Conservation (phyloP, 1,140 invertebrate species). For the Trachelipus rathkii region DNA sequence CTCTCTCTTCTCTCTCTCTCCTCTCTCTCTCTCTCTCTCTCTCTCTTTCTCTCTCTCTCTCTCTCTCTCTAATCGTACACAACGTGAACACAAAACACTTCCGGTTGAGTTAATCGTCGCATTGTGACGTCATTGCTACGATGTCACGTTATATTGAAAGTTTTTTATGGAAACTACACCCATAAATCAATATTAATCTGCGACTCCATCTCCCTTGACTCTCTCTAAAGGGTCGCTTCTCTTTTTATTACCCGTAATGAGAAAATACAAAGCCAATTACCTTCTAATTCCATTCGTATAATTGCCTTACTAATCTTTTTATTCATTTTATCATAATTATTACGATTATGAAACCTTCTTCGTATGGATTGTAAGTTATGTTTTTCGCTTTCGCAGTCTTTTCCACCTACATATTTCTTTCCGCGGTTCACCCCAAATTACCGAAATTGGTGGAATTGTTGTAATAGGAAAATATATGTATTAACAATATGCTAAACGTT, state of each 20-base stretch:
- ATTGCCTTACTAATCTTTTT: conserved; percentile 11
- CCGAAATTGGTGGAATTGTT: no score
- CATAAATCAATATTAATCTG: conserved; percentile 7
- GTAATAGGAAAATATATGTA: no score
- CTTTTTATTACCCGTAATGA: not conserved
- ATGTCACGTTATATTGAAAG: not conserved
- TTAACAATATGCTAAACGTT: no score
- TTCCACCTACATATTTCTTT: no score
- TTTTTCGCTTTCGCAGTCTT: no score
- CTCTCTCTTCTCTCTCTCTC: no score
- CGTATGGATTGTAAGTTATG: not conserved
- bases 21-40: no score
- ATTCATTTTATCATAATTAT: conserved; percentile 1
- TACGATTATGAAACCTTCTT: not conserved
- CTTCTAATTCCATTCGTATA: not conserved
- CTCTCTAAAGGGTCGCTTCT: not conserved
- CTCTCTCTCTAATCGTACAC: not conserved
- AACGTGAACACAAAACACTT: conserved; percentile 2
- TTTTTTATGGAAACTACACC: not conserved
- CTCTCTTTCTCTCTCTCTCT: no score
- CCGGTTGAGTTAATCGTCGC: not conserved
- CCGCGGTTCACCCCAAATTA: no score
- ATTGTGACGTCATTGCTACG: not conserved
- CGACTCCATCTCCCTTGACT: not conserved
- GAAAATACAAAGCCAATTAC: conserved; percentile 6